These are phyloP conservation scores for Oceanodroma tethys DNA, from an alignment of 2,113 vertebrate species.

Conservation along the genomic window DNA sequence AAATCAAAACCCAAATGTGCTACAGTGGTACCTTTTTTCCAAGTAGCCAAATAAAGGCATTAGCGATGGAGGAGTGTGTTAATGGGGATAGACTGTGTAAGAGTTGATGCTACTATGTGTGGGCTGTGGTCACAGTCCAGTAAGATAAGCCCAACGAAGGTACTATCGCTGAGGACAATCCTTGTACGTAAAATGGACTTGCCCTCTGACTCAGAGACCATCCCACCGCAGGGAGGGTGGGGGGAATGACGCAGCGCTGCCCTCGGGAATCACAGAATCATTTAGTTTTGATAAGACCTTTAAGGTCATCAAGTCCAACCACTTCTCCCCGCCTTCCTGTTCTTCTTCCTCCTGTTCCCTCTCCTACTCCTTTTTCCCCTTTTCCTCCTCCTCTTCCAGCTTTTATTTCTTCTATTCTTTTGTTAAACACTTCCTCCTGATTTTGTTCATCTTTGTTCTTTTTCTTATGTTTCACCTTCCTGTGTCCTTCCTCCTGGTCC, in stretches of 20 bases:
- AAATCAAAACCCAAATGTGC: not conserved
- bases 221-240: not conserved
- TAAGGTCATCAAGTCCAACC: too few species aligned
- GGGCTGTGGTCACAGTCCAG: accelerated
- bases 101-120: accelerated
- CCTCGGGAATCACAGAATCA: not conserved
- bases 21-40: too few species aligned
- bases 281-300: too few species aligned
- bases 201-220: not conserved
- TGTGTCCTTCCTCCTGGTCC: too few species aligned
- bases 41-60: not conserved
- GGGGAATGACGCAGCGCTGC: not conserved
- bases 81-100: accelerated
- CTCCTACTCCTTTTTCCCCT: too few species aligned
- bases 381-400: too few species aligned
- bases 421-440: too few species aligned
- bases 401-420: too few species aligned
- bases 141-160: not conserved
- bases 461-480: too few species aligned
- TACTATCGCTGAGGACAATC: accelerated
- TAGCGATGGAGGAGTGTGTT: not conserved
- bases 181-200: accelerated
- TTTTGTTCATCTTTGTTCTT: too few species aligned
- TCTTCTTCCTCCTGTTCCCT: too few species aligned
- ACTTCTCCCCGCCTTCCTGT: too few species aligned